Evolutionary conservation across 2,888 invertebrate species (phyloP), one percentile per base, ranked within the genome.

Genomic region (Philereme vetulata): DNA sequence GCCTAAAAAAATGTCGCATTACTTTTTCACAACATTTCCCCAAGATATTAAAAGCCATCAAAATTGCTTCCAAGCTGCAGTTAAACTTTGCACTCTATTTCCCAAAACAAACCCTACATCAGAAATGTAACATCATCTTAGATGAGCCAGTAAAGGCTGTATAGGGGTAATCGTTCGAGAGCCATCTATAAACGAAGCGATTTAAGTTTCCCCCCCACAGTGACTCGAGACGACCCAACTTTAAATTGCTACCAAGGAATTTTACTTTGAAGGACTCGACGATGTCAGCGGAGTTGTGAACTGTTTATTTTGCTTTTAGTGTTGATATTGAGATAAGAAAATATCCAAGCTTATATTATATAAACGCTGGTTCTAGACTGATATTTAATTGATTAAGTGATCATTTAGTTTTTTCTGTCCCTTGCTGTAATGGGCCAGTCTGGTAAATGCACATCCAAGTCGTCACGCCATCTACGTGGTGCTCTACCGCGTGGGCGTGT

Each of bases 151-250:
- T 86, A 85, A 85, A 88, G 86, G 75, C 84, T 80, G 83, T 85
- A 84, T 81, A 81, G 76, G 78, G 83, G 87, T 88, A 91, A 91
- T 90, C 86, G 88, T 78, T 89, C 82, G 89, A 85, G 84, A 87
- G 81, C 77, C 84, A 86, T 88, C 88, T 86, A 88, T 90, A 88
- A 90, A 88, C 86, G 90, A 89, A 87, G 82, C 90, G 89, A 89
- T 91, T 88, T 86, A 90, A 90, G 88, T 91, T 91, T 75, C 72
- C 77, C 82, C 82, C 81, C 78, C 71, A 69, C 71, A 84, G 85
- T 88, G 89, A 88, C 83, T 86, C 79, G 78, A 77, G 77, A 44
- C 80, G 75, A 74, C 76, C 69, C 76, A 91, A 91, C 86, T 91
- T 91, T 91, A 91, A 90, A 90, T 91, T 91, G 89, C 86, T 85